Evolutionary conservation across 2,888 invertebrate species (phyloP).

Genomic region (Diogma glabrata): DNA sequence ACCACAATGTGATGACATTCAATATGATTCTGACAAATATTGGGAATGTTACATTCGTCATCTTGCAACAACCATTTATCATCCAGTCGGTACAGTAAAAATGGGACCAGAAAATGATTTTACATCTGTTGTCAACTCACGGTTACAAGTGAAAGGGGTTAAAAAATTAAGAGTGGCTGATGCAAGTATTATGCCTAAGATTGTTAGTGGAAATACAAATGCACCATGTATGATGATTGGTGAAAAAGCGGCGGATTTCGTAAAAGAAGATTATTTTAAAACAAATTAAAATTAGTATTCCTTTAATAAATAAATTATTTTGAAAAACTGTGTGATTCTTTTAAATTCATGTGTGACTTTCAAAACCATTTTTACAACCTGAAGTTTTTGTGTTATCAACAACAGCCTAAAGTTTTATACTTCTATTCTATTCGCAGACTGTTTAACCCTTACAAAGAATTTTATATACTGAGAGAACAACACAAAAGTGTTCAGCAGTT

Average conservation of each 20-base stretch:
- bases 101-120: conserved; percentile 44
- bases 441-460: too few species aligned
- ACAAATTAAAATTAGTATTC: too few species aligned
- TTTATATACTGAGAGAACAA: too few species aligned
- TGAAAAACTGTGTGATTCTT: too few species aligned
- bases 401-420: too few species aligned
- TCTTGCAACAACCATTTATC: conserved; percentile 63
- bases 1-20: conserved; percentile 62
- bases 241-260: conserved; percentile 51
- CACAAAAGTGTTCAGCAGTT: too few species aligned
- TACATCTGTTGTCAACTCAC: conserved; percentile 44
- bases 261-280: conserved; percentile 46
- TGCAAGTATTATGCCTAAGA: conserved; percentile 52
- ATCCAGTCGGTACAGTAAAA: conserved; percentile 53
- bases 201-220: conserved; percentile 50
- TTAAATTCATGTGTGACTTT: too few species aligned
- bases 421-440: too few species aligned
- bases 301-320: too few species aligned
- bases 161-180: conserved; percentile 47
- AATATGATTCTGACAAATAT: conserved; percentile 64
- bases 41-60: conserved; percentile 78
- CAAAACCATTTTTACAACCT: too few species aligned
- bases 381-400: too few species aligned
- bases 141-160: conserved; percentile 42
- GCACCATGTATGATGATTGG: conserved; percentile 52